Conservation (phyloP, 2,113 vertebrate species). For the Cercopithecus mona region DNA sequence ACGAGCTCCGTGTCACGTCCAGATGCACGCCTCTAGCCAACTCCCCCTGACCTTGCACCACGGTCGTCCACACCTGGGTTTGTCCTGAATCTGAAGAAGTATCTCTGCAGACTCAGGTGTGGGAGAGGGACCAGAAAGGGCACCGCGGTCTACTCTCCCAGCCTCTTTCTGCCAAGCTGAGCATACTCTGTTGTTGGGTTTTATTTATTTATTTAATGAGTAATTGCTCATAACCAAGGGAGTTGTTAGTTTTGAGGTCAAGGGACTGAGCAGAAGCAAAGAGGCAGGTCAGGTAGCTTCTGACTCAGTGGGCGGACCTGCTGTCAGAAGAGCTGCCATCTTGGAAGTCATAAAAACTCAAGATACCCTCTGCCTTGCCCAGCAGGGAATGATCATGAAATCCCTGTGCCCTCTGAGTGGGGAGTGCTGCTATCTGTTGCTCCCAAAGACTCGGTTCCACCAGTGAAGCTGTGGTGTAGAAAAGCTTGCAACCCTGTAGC, state of each 20-base stretch:
- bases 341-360: background rate
- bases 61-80: background rate
- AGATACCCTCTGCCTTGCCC: background rate
- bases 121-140: background rate
- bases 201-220: too few relatives aligned
- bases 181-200: background rate
- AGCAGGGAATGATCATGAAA: background rate
- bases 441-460: background rate
- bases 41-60: fast-evolving
- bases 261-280: background rate
- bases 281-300: background rate
- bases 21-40: background rate
- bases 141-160: fast-evolving
- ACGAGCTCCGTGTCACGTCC: background rate
- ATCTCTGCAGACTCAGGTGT: background rate
- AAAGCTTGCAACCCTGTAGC: background rate
- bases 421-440: too few relatives aligned
- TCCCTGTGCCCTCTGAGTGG: background rate
- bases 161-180: background rate
- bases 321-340: background rate
- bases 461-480: background rate
- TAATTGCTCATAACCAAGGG: background rate
- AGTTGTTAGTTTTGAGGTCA: background rate
- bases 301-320: background rate
- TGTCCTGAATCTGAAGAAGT: background rate